These are phyloP conservation scores for Danaus plexippus DNA, from an alignment of 1,140 invertebrate genomes.

Conservation along the genomic window DNA sequence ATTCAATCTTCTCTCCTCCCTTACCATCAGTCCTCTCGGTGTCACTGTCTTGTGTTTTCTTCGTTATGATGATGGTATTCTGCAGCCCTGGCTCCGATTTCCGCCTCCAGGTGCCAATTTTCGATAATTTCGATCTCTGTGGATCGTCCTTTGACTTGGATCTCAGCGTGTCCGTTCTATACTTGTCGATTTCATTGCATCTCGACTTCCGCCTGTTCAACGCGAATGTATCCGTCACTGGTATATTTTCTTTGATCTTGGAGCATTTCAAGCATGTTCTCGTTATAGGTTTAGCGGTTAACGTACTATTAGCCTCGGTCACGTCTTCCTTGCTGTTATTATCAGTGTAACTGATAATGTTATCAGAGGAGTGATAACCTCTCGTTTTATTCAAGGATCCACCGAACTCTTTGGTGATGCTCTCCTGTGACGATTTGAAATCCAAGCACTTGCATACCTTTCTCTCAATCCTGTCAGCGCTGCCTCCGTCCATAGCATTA, in stretches of 20 bases:
- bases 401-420: constrained; percentile 53
- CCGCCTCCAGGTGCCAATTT: constrained; percentile 76
- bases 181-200: constrained; percentile 49
- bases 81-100: constrained; percentile 80
- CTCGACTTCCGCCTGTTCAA: constrained; percentile 49
- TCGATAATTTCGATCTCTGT: constrained; percentile 66
- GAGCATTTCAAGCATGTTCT: constrained; percentile 69
- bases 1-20: constrained; percentile 60
- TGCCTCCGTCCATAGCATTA: constrained; percentile 55
- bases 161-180: constrained; percentile 42
- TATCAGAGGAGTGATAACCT: constrained; percentile 62
- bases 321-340: constrained; percentile 55
- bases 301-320: constrained; percentile 44
- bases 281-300: constrained; percentile 46
- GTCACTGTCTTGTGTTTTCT: constrained; percentile 54
- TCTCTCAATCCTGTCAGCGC: constrained; percentile 52
- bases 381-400: constrained; percentile 51
- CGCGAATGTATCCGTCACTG: constrained; percentile 43
- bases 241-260: constrained; percentile 70
- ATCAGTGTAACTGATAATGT: constrained; percentile 56
- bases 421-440: constrained; percentile 64
- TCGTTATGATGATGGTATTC: constrained; percentile 46
- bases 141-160: constrained; percentile 69
- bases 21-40: constrained; percentile 41
- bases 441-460: constrained; percentile 59